phyloP scores from a whole-genome alignment of 1,140 invertebrate species.

The Ctenoplectra terminalis region DNA sequence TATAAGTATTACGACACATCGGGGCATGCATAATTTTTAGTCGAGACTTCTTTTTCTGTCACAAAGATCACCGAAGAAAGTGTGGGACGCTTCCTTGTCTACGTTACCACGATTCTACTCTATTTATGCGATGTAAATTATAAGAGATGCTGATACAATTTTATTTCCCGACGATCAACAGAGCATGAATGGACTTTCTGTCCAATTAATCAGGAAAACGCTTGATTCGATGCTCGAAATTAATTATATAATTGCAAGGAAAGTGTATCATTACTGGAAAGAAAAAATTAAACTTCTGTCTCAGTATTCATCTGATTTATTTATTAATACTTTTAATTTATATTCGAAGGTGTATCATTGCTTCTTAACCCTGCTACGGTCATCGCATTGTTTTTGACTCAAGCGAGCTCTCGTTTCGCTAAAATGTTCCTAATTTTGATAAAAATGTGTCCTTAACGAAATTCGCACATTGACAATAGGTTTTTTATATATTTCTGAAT shows the following conservation, averaged over 20 bases:
- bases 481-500: too few relatives aligned
- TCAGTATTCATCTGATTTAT: too few relatives aligned
- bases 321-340: too few relatives aligned
- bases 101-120: constrained; percentile 9
- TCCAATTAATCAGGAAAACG: neutral
- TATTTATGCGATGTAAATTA: constrained; percentile 29
- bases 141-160: constrained; percentile 21
- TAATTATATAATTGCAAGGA: neutral
- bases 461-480: too few relatives aligned
- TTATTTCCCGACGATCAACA: neutral
- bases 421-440: too few relatives aligned
- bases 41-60: neutral
- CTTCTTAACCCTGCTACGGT: too few relatives aligned
- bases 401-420: too few relatives aligned
- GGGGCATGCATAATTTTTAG: neutral
- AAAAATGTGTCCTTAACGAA: too few relatives aligned
- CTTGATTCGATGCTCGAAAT: neutral
- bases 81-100: constrained; percentile 37
- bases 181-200: neutral
- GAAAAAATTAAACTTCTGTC: neutral
- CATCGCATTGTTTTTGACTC: too few relatives aligned
- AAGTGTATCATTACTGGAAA: neutral
- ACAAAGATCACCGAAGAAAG: constrained; percentile 21
- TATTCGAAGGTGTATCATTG: too few relatives aligned
- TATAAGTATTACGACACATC: constrained; percentile 5